Conservation (phyloP, 2,113 vertebrate species). For the Rafetus swinhoei region DNA sequence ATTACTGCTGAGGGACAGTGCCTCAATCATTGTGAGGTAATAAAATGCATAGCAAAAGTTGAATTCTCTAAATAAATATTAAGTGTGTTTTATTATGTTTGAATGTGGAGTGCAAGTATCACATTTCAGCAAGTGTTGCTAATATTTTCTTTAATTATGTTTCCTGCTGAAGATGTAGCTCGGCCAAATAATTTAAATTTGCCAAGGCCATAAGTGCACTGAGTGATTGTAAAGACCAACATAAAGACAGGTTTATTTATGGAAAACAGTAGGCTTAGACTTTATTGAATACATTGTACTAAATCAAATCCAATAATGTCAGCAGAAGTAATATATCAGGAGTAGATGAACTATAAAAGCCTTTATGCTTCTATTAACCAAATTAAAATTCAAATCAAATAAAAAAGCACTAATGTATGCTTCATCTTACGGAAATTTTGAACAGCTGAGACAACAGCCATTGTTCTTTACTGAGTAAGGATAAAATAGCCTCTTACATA, state of each 20-base stretch:
- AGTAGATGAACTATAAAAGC: constrained; percentile 10
- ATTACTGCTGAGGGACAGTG: background rate
- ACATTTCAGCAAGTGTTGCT: background rate
- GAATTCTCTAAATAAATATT: background rate
- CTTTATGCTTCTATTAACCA: background rate
- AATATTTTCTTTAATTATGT: background rate
- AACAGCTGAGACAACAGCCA: background rate
- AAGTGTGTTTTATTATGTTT: background rate
- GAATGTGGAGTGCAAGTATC: background rate
- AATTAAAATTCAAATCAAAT: background rate
- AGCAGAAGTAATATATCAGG: background rate
- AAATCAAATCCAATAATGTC: constrained; percentile 18
- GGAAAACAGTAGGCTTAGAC: constrained; percentile 2
- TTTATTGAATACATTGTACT: background rate
- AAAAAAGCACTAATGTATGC: background rate
- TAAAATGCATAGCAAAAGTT: background rate
- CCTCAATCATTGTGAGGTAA: background rate
- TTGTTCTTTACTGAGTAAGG: background rate
- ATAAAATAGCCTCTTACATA: accelerated
- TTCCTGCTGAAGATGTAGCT: background rate
- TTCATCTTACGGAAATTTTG: background rate
- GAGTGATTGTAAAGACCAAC: background rate
- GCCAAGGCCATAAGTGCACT: background rate
- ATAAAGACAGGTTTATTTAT: background rate
- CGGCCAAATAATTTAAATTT: constrained; percentile 39